Base-by-base conservation (phyloP, 2,888 invertebrate species). In the Eristalis arbustorum region DNA sequence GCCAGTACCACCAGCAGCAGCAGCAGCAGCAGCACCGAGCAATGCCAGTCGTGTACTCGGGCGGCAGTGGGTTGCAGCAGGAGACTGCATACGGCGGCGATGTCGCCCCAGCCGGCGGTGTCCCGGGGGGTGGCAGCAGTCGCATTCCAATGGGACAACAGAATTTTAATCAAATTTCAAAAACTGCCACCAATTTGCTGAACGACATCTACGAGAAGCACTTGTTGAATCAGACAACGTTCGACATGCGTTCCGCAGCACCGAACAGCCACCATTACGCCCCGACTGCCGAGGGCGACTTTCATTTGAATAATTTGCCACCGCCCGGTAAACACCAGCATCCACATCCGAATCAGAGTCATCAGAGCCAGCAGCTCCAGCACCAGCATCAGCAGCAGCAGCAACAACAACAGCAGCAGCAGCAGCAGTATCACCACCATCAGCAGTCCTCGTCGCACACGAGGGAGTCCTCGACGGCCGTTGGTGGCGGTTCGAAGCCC, bases 121-220 rank as follows among this genome's bases (percentile, higher is more conserved):
- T 84, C 18, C 72, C 88, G 64, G 49, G 73, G 25, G 72, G 67
- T 25, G 49, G 23, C n/a, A 83, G n/a, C 73, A 89, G 59, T 89
- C 88, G 62, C 82, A 88, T 62, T 84, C 88, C 49, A 83, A 77
- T 77, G 72, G 73, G 80, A 59, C 88, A 89, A 72, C 88, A 88
- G 84, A 89, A 90, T 89, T 91, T 91, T 89, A 91, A 91, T 91
- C 91, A 91, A 89, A 91, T 91, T 89, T 91, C 91, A 18, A 91
- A 91, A 90, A 91, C 90, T 84, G 90, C 91, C 75, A 90, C 91
- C 85, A 90, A 91, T 90, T 89, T 90, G 88, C 89, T 91, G 89
- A 90, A 90, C 71, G 91, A 91, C 88, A 91, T 91, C 83, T 91
- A 91, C 89, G 91, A 91, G 84, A 91, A 91, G 88, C 91, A 91